Percentiles rank a stretch among this genome's conserved stretches.
These are phyloP conservation scores for Phataginus tricuspis DNA, from an alignment of 2,797 vertebrate genomes.

Conservation along the genomic window DNA sequence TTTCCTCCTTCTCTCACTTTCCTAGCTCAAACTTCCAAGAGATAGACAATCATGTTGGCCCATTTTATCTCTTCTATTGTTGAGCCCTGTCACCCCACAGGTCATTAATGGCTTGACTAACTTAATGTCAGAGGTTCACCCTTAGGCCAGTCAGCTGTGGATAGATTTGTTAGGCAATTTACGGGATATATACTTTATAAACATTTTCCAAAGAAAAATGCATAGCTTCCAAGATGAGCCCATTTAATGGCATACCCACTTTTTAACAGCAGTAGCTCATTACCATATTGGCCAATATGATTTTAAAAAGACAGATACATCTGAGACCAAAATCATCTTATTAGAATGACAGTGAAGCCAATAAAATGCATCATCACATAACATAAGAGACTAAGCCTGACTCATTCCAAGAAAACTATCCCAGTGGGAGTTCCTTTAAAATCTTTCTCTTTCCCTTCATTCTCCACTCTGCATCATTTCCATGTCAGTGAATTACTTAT, in stretches of 20 bases:
- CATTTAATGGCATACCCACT: not conserved
- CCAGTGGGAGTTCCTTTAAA: conserved; percentile 46
- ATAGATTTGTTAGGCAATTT: not conserved
- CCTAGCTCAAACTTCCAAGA: not conserved
- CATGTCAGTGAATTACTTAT: conserved; percentile 52
- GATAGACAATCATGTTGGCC: not conserved
- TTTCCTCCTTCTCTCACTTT: not conserved
- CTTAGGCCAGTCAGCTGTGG: not conserved
- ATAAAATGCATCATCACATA: conserved; percentile 58
- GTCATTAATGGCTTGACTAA: not conserved
- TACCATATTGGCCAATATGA: conserved; percentile 62
- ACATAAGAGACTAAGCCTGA: conserved; percentile 65
- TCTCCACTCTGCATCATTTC: conserved; percentile 36
- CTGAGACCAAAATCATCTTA: conserved; percentile 67
- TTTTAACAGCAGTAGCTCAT: conserved; percentile 28
- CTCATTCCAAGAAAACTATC: conserved; percentile 70
- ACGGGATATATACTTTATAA: conserved; percentile 21
- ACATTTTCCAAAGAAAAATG: conserved; percentile 43
- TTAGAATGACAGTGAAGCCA: conserved; percentile 67
- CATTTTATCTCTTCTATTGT: not conserved
- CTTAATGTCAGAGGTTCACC: not conserved
- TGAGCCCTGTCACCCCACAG: not conserved
- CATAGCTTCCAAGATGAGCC: not conserved
- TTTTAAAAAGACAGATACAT: conserved; percentile 70
- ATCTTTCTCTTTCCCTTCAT: not conserved